Evolutionary conservation across 2,888 invertebrate species (phyloP).

Genomic region (Antheraea yamamai): DNA sequence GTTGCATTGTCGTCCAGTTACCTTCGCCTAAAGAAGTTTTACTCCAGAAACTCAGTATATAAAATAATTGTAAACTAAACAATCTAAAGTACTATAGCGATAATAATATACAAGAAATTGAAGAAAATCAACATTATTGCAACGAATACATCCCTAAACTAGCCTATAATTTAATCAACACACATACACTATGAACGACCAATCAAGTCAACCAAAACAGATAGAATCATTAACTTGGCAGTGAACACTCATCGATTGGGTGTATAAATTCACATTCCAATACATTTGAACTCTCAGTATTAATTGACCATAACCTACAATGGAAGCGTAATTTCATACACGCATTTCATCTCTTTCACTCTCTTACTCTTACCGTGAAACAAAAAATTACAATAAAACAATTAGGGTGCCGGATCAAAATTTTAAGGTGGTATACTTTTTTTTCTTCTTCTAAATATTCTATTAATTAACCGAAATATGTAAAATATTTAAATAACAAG

Average conservation of each 20-base stretch:
- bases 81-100: neutral
- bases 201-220: constrained; percentile 32
- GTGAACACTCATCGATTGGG: constrained; percentile 36
- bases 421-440: constrained; percentile 1
- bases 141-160: constrained; percentile 38
- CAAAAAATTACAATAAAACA: neutral
- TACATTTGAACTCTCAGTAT: constrained; percentile 31
- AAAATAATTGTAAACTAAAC: neutral
- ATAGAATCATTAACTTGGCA: constrained; percentile 33
- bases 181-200: constrained; percentile 33
- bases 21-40: no score
- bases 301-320: constrained; percentile 24
- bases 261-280: constrained; percentile 27
- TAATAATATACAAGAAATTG: neutral
- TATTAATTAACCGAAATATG: neutral
- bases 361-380: neutral
- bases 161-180: constrained; percentile 39
- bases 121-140: constrained; percentile 14
- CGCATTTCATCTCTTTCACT: neutral
- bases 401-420: neutral
- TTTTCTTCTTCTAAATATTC: neutral
- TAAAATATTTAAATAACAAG: constrained; percentile 35
- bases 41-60: no score
- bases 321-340: constrained; percentile 1
- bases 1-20: no score